Percentiles rank a stretch among this genome's conserved stretches.
These are phyloP conservation scores for Celastrina argiolus DNA, from an alignment of 2,888 invertebrate genomes.

Conservation along the genomic window DNA sequence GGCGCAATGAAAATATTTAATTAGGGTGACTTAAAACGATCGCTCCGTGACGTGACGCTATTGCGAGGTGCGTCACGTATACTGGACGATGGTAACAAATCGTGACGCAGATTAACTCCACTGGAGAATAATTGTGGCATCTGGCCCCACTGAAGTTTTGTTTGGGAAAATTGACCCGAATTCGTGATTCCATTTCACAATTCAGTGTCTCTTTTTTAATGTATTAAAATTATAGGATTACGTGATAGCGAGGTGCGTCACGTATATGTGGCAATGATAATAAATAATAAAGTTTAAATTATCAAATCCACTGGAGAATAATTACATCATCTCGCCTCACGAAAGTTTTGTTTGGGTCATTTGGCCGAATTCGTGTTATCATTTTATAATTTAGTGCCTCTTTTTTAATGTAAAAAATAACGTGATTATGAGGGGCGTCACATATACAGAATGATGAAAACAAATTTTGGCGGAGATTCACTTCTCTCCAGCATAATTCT, in stretches of 20 bases:
- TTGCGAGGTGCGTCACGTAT: slow-evolving; percentile 1
- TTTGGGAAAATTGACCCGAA: background rate
- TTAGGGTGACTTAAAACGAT: slow-evolving; percentile 5
- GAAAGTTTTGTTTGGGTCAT: background rate
- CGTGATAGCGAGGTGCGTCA: too few relatives aligned
- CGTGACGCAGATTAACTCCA: background rate
- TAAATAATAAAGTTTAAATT: too few relatives aligned
- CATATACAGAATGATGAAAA: background rate
- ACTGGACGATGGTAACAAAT: background rate
- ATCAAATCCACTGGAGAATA: background rate
- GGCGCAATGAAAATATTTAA: background rate
- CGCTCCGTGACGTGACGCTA: background rate
- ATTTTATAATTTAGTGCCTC: background rate
- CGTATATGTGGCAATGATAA: too few relatives aligned
- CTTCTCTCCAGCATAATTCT: too few relatives aligned
- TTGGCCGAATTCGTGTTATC: background rate
- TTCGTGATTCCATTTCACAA: background rate
- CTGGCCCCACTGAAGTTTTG: background rate
- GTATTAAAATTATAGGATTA: background rate
- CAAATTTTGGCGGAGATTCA: background rate
- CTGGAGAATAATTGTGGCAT: background rate
- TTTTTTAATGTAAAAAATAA: background rate
- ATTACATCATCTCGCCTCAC: background rate
- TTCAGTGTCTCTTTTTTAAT: background rate
- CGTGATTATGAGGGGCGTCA: background rate